Base-by-base conservation (phyloP, 2,888 invertebrate species). In the Lasioglossum villosulum region DNA sequence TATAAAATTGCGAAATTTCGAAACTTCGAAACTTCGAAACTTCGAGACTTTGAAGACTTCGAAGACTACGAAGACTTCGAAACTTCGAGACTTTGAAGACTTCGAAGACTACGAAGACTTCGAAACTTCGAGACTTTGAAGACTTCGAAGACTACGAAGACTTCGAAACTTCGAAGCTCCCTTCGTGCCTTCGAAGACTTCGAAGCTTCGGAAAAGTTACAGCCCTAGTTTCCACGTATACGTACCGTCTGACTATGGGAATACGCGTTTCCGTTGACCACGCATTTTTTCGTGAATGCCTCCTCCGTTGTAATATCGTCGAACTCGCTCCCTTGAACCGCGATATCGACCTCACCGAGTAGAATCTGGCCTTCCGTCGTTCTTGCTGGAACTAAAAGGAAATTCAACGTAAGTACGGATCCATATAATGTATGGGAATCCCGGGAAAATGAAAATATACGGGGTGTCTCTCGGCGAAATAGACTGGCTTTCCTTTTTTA, bases 211-310 rank as follows among this genome's bases (percentile, higher is more conserved):
- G n/a, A n/a, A n/a, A n/a, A n/a, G n/a, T n/a, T n/a, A n/a, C n/a
- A n/a, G n/a, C n/a, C n/a, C n/a, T n/a, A n/a, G 23, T 76, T 76
- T 30, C 79, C 6, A 14, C 27, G 1, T 16, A 16, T 34, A 82
- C 90, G 88, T 86, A 94, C 94, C 90, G 92, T 94, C 87, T 94
- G 93, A 74, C 94, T 92, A 86, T 94, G 94, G 10, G 93, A 90
- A 87, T 94, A 94, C 70, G 92, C 87, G 70, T 92, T 94, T 66
- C 92, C 94, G n/a, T 94, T 92, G 76, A 93, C 92, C 80, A 92
- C 86, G 89, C 94, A 94, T 82, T 94, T 94, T 84, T 92, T 93
- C 56, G 90, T 86, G 66, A 90, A 91, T 5, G 94, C 87, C 70
- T 94, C 91, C 45, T 93, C 91, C 27, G 92, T 93, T n/a, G 92